A percentile compares a stretch with the other conserved stretches of the same genome.
These are phyloP conservation scores for Botrylloides violaceus DNA, from an alignment of 23 tunicate genomes.

Conservation along the genomic window DNA sequence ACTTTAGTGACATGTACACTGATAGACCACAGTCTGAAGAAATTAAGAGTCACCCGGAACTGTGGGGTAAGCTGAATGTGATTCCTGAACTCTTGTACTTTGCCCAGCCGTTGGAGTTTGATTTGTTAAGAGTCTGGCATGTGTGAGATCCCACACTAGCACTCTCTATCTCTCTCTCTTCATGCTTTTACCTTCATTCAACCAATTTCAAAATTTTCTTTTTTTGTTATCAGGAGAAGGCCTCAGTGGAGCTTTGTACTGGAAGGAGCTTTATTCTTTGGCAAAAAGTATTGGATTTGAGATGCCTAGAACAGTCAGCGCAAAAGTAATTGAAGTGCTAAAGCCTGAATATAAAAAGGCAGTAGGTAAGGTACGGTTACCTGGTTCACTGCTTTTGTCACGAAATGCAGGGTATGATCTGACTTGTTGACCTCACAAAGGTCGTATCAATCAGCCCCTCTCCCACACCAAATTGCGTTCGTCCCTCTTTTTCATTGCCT, in stretches of 20 bases:
- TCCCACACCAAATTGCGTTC: not conserved
- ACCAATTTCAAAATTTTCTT: no score
- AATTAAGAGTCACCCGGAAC: constrained; percentile 32
- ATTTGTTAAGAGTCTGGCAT: not conserved
- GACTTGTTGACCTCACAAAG: no score
- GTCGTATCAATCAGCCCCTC: not conserved
- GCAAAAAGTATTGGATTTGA: constrained; percentile 55
- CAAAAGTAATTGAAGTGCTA: constrained; percentile 5
- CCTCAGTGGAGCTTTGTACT: constrained; percentile 48
- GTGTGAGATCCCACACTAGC: no score
- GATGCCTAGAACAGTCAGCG: constrained; percentile 37
- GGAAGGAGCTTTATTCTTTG: constrained; percentile 42
- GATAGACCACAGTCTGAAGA: constrained; percentile 54
- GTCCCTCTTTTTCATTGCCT: no score
- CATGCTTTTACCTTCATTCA: no score
- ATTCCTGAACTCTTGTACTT: not conserved
- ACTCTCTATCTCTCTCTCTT: no score
- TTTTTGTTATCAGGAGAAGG: no score
- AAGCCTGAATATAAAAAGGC: constrained; percentile 39
- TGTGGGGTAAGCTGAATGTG: constrained; percentile 76
- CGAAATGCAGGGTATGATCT: no score
- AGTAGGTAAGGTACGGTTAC: constrained; percentile 37
- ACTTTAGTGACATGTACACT: constrained; percentile 89
- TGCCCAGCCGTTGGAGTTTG: not conserved
- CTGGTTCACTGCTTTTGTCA: no score